These are phyloP conservation scores for Dasypogon diadema DNA, from an alignment of 2,888 invertebrate species.

Conservation along the genomic window DNA sequence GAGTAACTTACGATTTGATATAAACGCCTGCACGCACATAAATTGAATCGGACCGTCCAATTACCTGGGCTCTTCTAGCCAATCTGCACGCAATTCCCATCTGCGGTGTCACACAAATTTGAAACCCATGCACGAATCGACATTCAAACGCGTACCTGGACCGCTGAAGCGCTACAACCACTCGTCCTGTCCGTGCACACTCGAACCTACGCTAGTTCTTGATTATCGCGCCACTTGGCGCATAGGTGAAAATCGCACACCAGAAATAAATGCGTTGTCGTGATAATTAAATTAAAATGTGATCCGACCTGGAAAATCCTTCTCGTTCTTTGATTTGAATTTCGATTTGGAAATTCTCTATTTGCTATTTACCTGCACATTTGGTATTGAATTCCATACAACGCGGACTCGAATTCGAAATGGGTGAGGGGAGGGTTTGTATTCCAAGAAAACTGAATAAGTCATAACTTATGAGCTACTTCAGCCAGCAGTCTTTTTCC, in stretches of 20 bases:
- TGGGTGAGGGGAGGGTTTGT: neutral
- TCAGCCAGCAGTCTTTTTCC: neutral
- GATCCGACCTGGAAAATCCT: neutral
- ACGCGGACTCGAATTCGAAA: neutral
- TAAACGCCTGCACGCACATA: conserved; percentile 16
- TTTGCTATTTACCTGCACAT: neutral
- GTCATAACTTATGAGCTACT: conserved; percentile 35
- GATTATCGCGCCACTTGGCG: neutral
- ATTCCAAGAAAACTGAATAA: conserved; percentile 20
- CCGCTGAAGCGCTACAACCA: neutral
- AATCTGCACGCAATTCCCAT: conserved; percentile 44
- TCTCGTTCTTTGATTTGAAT: conserved; percentile 8
- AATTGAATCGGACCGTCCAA: conserved; percentile 23
- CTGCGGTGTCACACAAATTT: conserved; percentile 42
- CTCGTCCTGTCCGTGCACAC: neutral
- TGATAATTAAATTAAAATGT: conserved; percentile 42
- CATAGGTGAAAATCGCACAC: conserved; percentile 10
- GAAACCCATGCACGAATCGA: conserved; percentile 40
- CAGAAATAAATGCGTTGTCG: conserved; percentile 43
- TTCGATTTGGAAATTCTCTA: conserved; percentile 11
- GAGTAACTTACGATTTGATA: conserved; percentile 18
- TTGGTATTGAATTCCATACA: conserved; percentile 34
- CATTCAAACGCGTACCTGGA: conserved; percentile 23
- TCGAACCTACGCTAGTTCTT: neutral
- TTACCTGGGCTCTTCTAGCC: conserved; percentile 25